These are phyloP conservation scores for Sebastes minor DNA, from an alignment of 2,797 vertebrate species.

Conservation along the genomic window DNA sequence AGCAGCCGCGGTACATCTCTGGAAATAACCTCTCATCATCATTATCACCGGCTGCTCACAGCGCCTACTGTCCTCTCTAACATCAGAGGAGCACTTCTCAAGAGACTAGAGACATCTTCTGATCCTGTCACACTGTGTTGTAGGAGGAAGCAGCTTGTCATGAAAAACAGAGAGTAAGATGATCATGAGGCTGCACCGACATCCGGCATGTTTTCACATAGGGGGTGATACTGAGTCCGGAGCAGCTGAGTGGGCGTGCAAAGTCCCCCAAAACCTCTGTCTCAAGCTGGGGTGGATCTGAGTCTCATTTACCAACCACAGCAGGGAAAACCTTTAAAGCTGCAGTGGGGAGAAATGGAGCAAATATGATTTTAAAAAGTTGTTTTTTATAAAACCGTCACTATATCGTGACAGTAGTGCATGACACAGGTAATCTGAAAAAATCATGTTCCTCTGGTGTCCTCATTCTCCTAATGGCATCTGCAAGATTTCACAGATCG, in stretches of 20 bases:
- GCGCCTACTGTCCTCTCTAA: background rate
- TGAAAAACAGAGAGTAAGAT: constrained; percentile 52
- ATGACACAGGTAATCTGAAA: too few relatives aligned
- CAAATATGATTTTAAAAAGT: too few relatives aligned
- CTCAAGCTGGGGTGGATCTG: background rate
- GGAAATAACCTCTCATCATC: constrained; percentile 48
- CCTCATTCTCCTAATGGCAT: too few relatives aligned
- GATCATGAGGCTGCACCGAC: constrained; percentile 44
- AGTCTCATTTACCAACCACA: background rate
- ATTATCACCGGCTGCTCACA: background rate
- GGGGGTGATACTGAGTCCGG: constrained; percentile 54
- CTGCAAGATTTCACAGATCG: too few relatives aligned
- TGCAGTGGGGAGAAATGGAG: too few relatives aligned
- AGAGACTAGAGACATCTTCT: background rate
- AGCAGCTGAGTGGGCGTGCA: constrained; percentile 53
- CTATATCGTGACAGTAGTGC: too few relatives aligned
- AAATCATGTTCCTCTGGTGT: too few relatives aligned
- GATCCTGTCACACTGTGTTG: background rate
- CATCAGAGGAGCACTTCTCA: background rate
- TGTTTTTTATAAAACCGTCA: too few relatives aligned
- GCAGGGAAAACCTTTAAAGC: background rate
- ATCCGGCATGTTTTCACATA: constrained; percentile 70
- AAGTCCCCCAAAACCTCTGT: constrained; percentile 8
- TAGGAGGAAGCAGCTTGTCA: constrained; percentile 24
- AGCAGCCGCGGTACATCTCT: constrained; percentile 28